These are phyloP conservation scores for Cyprinodon diabolis DNA, from an alignment of 2,797 vertebrate species.

Conservation along the genomic window DNA sequence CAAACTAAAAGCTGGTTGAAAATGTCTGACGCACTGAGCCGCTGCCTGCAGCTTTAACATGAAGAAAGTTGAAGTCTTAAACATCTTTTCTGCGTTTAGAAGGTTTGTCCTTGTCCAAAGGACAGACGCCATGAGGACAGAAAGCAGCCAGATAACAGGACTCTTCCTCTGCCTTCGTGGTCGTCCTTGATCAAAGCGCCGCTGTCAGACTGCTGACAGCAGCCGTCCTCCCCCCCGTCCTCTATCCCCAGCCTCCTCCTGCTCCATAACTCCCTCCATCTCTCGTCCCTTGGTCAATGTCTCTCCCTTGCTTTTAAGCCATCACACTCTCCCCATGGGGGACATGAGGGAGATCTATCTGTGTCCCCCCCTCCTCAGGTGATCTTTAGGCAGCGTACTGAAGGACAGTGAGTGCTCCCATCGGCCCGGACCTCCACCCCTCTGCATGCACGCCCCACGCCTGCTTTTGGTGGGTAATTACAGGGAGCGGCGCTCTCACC, in stretches of 20 bases:
- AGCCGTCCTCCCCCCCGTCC: constrained; percentile 54
- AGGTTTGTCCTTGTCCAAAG: background rate
- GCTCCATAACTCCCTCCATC: constrained; percentile 74
- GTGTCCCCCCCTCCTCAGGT: constrained; percentile 62
- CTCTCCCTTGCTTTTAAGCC: constrained; percentile 81
- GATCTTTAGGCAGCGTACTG: constrained; percentile 68
- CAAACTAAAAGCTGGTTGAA: too few relatives aligned
- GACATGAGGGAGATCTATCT: constrained; percentile 75
- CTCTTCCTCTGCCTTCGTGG: background rate
- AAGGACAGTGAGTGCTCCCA: constrained; percentile 64
- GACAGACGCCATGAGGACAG: background rate
- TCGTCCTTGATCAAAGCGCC: constrained; percentile 94
- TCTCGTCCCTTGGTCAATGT: constrained; percentile 75
- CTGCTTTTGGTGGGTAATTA: constrained; percentile 70
- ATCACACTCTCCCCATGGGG: constrained; percentile 70
- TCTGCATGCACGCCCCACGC: constrained; percentile 8
- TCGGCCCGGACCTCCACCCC: constrained; percentile 53
- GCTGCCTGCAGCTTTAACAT: too few relatives aligned
- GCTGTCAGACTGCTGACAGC: constrained; percentile 88
- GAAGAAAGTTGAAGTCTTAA: background rate
- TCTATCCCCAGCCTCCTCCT: constrained; percentile 61
- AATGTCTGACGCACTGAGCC: too few relatives aligned
- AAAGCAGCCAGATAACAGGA: background rate
- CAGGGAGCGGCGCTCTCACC: constrained; percentile 34
- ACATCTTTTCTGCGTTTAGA: background rate